phyloP scores from a whole-genome alignment of 2,797 vertebrate genomes.

The Sebastiscus albofasciatus region DNA sequence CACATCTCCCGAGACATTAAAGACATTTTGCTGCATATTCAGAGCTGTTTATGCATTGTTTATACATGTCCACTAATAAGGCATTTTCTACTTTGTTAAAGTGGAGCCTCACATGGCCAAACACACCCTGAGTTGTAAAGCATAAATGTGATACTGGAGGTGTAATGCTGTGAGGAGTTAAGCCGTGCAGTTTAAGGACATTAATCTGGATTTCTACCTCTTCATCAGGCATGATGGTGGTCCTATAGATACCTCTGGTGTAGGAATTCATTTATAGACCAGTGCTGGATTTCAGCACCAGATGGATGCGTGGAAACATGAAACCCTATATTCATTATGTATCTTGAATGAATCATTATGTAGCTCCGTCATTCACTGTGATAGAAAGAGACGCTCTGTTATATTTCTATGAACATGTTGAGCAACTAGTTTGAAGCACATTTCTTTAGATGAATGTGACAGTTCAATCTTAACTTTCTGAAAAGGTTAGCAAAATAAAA shows the following conservation, averaged over 20 bases:
- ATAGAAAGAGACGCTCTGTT: neutral
- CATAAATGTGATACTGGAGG: neutral
- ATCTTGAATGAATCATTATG: neutral
- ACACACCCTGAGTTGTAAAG: neutral
- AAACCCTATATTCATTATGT: neutral
- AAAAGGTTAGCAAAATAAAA: neutral
- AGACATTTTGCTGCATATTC: neutral
- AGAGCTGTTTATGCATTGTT: neutral
- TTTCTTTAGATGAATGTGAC: neutral
- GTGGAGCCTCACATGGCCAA: neutral
- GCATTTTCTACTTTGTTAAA: neutral
- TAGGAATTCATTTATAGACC: neutral
- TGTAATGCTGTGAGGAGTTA: neutral
- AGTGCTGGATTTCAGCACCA: neutral
- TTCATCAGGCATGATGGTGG: neutral
- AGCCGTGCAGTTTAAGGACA: neutral
- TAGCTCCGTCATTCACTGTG: neutral
- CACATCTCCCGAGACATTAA: neutral
- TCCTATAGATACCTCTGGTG: neutral
- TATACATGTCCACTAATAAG: neutral
- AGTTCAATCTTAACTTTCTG: neutral
- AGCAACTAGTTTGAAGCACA: neutral
- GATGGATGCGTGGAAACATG: neutral
- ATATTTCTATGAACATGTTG: neutral
- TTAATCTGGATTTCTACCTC: neutral